Base-by-base conservation (phyloP, 2,888 invertebrate genomes). In the Acanthosepion pharaonis region DNA sequence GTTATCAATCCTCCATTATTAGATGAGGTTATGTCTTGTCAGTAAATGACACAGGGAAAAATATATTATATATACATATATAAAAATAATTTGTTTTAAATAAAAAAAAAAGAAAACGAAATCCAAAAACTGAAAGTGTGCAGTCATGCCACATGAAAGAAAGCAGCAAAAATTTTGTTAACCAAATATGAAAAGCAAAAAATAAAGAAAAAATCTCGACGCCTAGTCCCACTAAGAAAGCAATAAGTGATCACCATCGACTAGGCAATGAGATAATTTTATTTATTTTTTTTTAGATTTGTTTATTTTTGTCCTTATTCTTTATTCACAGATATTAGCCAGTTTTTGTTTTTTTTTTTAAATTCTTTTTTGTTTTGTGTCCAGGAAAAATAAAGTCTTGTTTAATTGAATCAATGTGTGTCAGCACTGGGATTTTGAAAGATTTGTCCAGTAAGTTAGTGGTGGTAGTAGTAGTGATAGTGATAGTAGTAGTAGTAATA, bases 361-460 rank as follows among this genome's bases (percentile, higher is more conserved):
- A 3, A 3, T 42, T 42, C 2, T n/a, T 78, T 23, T 23, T 64
- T 23, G n/a, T 78, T 78, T 78, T n/a, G 11, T 33, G 78, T 78
- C 78, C 78, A n/a, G 33, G 78, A 78, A 78, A 78, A 78, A 78
- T 78, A 78, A 78, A 78, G 78, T 78, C 78, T 78, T 78, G 78
- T n/a, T n/a, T 78, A 78, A n/a, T 78, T n/a, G 78, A 78, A n/a
- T 78, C 78, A n/a, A 78, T 78, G n/a, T 78, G 78, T 78, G 78
- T 78, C 78, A 78, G 78, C 78, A 78, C 78, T 78, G 78, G 78
- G 78, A 78, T 78, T 78, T 78, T 78, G 92, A 93, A 93, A 93
- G 92, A 93, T 53, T 51, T 93, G 92, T 93, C 92, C 78, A 78
- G 78, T 78, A 78, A n/a, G 33, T 78, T 33, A 78, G 78, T 78